Base-by-base conservation (phyloP, 2,888 invertebrate species). In the Plebejus anna region DNA sequence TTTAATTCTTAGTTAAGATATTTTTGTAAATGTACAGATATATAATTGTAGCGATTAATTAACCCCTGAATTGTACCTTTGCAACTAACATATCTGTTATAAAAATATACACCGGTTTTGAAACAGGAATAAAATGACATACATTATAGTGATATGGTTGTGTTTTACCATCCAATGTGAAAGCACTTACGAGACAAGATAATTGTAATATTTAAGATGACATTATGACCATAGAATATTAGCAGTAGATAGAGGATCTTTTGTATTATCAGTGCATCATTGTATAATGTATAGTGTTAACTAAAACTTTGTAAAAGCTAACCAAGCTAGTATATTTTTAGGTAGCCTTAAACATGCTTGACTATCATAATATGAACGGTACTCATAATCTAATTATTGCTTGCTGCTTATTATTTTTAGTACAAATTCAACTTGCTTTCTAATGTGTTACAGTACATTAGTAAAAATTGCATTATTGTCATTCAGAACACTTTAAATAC, bases 11-110 rank as follows among this genome's bases (percentile, higher is more conserved):
- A 86, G 84, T 88, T 88, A 87, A 89, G 84, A 86, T 91, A 90
- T 90, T 91, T 91, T 90, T 90, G 84, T 90, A 91, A 86, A 77
- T 90, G 88, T 91, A 90, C 87, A 90, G 88, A 85, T 84, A 57
- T 76, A 82, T 22, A 22, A 22, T 85, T 85, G 51, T 73, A 73
- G 84, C 83, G 82, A 84, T 85, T 84, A 84, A 28, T 76, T 79
- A 79, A 78, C 77, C 80, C 84, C 83, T 83, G 84, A 82, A 77
- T 78, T 82, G 84, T 84, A 86, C 83, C 82, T 83, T 81, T 78
- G 76, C 80, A 76, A 81, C 47, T 55, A 78, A 82, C 85, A 85
- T 85, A 86, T 85, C 78, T 79, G 76, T 79, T 77, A 76, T 71
- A 22, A 75, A 57, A 76, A 75, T 75, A 75, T 75, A 78, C 77